Percentiles rank a stretch among this genome's conserved stretches.
Conservation (phyloP, 2,797 vertebrate genomes). For the Pteropus rufus region DNA sequence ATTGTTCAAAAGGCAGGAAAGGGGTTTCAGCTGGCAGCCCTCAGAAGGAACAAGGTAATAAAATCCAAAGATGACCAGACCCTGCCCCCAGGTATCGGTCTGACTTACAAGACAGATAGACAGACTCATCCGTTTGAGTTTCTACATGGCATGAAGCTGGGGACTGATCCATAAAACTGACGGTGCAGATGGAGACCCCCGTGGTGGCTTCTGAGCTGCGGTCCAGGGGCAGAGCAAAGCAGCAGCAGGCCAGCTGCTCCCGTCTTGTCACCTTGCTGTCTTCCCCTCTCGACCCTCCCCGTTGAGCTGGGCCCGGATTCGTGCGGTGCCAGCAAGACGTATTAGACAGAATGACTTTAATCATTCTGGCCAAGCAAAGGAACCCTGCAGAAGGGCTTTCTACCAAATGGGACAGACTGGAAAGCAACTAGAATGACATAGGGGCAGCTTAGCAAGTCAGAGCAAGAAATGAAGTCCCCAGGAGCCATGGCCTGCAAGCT, state of each 20-base stretch:
- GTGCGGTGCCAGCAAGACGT: background rate
- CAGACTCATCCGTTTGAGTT: background rate
- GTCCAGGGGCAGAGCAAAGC: background rate
- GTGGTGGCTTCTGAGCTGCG: background rate
- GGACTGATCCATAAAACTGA: background rate
- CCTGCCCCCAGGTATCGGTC: background rate
- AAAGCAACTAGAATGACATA: background rate
- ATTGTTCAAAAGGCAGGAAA: background rate
- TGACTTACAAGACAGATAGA: background rate
- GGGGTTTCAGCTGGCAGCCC: background rate
- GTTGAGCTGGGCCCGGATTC: background rate
- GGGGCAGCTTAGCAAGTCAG: background rate
- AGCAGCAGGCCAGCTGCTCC: background rate
- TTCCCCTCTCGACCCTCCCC: background rate
- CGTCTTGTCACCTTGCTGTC: background rate
- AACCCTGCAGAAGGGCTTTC: background rate
- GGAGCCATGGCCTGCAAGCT: background rate
- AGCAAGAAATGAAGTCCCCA: background rate
- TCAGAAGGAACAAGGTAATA: background rate
- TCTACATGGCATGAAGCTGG: accelerated
- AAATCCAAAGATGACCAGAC: background rate
- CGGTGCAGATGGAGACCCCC: too few species aligned
- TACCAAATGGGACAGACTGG: background rate
- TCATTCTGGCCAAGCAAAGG: background rate
- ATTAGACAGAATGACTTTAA: background rate